phyloP scores from a whole-genome alignment of 2,888 invertebrate genomes.

The Brenthis hecate region DNA sequence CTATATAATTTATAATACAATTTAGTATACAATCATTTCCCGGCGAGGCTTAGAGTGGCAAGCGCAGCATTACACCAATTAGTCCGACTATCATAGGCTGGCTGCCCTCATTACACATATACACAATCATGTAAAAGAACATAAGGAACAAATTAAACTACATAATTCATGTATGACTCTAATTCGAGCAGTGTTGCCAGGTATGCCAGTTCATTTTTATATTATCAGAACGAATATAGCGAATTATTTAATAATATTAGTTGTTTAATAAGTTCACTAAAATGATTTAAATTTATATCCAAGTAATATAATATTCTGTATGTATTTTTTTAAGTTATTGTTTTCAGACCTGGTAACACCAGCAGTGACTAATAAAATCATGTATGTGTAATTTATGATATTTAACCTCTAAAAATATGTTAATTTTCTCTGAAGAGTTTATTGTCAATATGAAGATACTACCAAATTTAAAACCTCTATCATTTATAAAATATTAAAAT shows the following conservation, averaged over 20 bases:
- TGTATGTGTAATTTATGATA: too few species aligned
- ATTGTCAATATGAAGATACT: too few species aligned
- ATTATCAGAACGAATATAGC: too few species aligned
- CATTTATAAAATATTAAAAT: too few species aligned
- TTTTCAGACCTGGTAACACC: too few species aligned
- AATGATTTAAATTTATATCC: too few species aligned
- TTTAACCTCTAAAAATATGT: too few species aligned
- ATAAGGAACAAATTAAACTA: constrained; percentile 35
- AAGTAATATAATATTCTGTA: too few species aligned
- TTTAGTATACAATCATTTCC: constrained; percentile 45
- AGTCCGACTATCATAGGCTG: constrained; percentile 63
- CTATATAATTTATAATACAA: constrained; percentile 17
- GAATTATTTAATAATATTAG: not conserved
- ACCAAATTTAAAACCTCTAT: too few species aligned
- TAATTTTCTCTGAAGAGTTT: too few species aligned
- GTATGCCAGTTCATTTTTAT: not conserved
- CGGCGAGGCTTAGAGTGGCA: constrained; percentile 56
- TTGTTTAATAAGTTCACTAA: not conserved
- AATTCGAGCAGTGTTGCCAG: constrained; percentile 9
- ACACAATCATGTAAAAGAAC: constrained; percentile 41
- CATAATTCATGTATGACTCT: constrained; percentile 12
- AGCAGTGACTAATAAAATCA: too few species aligned
- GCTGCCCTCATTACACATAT: constrained; percentile 62
- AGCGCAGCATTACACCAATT: constrained; percentile 58
- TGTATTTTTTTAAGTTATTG: too few species aligned